These are phyloP conservation scores for Rhynchophorus ferrugineus DNA, from an alignment of 1,140 invertebrate genomes.

Conservation along the genomic window DNA sequence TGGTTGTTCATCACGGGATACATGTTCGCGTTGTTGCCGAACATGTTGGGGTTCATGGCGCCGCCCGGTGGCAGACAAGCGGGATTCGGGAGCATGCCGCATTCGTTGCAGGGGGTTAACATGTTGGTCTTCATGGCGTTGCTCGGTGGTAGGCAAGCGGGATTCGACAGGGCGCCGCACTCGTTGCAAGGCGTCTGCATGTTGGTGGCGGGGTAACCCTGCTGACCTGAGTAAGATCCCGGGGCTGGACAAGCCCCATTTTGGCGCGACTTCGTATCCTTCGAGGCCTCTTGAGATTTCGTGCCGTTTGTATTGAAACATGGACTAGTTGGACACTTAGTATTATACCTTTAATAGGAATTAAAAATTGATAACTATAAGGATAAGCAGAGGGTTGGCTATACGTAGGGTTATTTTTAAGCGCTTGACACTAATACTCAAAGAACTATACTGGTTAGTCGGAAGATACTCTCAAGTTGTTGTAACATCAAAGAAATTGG, in stretches of 20 bases:
- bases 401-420: no score
- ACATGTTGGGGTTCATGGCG: neutral
- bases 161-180: slow-evolving; percentile 22
- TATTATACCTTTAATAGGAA: neutral
- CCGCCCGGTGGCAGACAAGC: slow-evolving; percentile 13
- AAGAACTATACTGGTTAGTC: no score
- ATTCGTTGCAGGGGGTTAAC: slow-evolving; percentile 31
- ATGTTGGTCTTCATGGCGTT: neutral
- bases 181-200: slow-evolving; percentile 30
- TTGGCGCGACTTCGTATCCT: no score
- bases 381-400: no score
- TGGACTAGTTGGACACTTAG: neutral
- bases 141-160: slow-evolving; percentile 15
- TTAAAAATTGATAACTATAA: no score
- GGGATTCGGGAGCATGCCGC: slow-evolving; percentile 17
- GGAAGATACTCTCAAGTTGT: no score
- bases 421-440: no score
- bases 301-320: neutral
- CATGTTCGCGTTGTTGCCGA: neutral
- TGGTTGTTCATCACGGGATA: neutral
- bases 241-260: no score
- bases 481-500: no score
- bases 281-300: neutral
- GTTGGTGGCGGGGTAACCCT: neutral
- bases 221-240: no score